Percentiles rank a stretch among this genome's conserved stretches.
These are phyloP conservation scores for Diadophis punctatus DNA, from an alignment of 2,113 vertebrate genomes.

Conservation along the genomic window DNA sequence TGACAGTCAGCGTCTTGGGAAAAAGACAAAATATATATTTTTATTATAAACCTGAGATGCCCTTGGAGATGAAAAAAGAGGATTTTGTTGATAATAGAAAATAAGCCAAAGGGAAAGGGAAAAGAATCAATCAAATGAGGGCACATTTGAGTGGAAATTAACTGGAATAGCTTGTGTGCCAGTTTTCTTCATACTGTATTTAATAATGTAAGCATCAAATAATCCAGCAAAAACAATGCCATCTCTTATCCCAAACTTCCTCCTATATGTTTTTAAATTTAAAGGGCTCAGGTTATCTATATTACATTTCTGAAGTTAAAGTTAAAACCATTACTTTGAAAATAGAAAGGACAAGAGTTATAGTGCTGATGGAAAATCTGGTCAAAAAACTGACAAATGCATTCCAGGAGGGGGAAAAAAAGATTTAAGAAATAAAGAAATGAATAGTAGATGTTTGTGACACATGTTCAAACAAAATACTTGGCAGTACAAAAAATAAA, in stretches of 20 bases:
- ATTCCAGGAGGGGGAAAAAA: background rate
- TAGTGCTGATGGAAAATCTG: background rate
- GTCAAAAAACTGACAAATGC: background rate
- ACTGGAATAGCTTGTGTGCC: background rate
- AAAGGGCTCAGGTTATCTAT: background rate
- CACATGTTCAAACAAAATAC: constrained; percentile 5
- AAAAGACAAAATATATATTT: background rate
- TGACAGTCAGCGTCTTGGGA: constrained; percentile 11
- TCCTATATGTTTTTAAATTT: background rate
- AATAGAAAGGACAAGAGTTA: background rate
- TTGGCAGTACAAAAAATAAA: background rate
- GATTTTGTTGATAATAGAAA: background rate
- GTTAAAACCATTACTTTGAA: background rate
- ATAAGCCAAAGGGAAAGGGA: background rate
- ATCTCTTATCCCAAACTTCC: background rate
- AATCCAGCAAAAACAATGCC: background rate
- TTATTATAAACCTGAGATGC: constrained; percentile 3
- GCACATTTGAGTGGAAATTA: background rate
- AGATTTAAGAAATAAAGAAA: background rate
- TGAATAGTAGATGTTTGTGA: background rate
- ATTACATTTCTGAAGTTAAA: background rate
- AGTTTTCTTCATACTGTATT: background rate
- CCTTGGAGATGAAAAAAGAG: background rate
- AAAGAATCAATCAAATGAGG: background rate
- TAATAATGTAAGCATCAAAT: background rate